phyloP scores from a whole-genome alignment of 2,113 vertebrate genomes.

The Scolopax mira region DNA sequence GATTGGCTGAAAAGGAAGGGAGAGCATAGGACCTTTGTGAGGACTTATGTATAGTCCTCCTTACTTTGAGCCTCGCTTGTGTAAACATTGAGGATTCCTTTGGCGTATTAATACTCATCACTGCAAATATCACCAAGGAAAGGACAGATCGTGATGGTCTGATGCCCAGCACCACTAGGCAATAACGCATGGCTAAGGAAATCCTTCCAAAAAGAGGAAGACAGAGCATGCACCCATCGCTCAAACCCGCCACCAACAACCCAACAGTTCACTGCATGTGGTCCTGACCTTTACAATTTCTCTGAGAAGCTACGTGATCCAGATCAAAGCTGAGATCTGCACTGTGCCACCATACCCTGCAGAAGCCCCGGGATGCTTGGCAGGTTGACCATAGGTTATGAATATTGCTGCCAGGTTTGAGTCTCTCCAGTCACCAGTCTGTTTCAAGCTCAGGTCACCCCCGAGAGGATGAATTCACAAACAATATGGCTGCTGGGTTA shows the following conservation, averaged over 20 bases:
- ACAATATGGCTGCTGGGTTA: not conserved
- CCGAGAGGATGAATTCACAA: not conserved
- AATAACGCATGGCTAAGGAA: fast-evolving
- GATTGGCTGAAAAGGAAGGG: not conserved
- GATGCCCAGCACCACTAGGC: not conserved
- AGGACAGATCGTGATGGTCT: not conserved
- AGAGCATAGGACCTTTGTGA: not conserved
- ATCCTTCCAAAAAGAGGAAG: not conserved
- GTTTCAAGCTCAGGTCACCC: not conserved
- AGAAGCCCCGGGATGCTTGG: not conserved
- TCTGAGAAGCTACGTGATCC: not conserved
- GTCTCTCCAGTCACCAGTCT: not conserved
- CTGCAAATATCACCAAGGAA: not conserved
- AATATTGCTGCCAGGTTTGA: not conserved
- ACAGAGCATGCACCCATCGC: not conserved
- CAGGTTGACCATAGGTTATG: not conserved
- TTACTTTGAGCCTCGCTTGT: not conserved
- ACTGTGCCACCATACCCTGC: not conserved
- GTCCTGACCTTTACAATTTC: not conserved
- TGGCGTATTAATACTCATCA: not conserved
- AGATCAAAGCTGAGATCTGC: not conserved
- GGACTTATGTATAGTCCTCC: not conserved
- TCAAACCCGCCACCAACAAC: not conserved
- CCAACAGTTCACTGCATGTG: not conserved
- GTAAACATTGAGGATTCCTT: not conserved